Conservation (phyloP, 1,140 invertebrate genomes). For the Cheumatopsyche charites region DNA sequence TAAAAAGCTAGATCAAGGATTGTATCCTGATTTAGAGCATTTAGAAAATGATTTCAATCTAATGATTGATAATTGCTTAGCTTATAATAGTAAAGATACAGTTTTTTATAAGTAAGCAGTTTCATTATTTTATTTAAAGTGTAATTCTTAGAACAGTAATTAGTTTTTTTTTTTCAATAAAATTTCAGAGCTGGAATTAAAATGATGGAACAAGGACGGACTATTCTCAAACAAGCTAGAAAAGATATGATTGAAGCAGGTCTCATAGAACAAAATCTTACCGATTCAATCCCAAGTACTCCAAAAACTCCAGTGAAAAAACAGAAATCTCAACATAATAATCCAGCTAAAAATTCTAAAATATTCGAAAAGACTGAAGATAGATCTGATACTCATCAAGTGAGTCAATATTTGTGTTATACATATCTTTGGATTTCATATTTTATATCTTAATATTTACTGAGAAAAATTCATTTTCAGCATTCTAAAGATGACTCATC, state of each 20-base stretch:
- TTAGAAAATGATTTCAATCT: constrained; percentile 91
- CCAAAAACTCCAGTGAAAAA: constrained; percentile 46
- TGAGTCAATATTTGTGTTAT: constrained; percentile 2
- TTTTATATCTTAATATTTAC: constrained; percentile 13
- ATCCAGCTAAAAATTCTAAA: constrained; percentile 33
- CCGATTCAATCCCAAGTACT: constrained; percentile 25
- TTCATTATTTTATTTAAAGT: constrained; percentile 16
- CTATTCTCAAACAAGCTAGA: constrained; percentile 76
- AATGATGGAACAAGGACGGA: constrained; percentile 83
- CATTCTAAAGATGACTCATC: constrained; percentile 3
- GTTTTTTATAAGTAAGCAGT: constrained; percentile 69
- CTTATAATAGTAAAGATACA: constrained; percentile 94
- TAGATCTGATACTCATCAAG: neutral
- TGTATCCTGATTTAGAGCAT: constrained; percentile 78
- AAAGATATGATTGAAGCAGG: constrained; percentile 76
- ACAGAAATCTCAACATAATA: constrained; percentile 27
- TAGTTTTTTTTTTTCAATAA: constrained; percentile 15
- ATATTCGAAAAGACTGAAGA: constrained; percentile 16
- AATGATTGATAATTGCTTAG: constrained; percentile 94
- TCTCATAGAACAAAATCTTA: constrained; percentile 49
- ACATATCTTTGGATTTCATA: neutral
- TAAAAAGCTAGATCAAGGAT: constrained; percentile 75
- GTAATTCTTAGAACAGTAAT: constrained; percentile 45
- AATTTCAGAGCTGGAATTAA: constrained; percentile 83
- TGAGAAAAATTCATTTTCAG: neutral